Evolutionary conservation across 2,888 invertebrate species (phyloP).

Genomic region (Rhingia rostrata): DNA sequence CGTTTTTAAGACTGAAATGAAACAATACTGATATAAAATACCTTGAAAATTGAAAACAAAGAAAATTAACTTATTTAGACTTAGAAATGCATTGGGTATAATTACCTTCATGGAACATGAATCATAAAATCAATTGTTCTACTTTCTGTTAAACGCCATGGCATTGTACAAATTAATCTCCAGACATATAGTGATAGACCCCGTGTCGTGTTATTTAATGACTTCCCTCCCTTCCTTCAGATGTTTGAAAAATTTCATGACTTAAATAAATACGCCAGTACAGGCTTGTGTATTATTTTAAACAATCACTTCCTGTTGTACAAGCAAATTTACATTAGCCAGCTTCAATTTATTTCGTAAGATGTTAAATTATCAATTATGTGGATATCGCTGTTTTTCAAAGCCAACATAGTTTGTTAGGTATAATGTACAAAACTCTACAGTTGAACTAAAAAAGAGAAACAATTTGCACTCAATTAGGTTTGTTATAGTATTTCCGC

Average conservation of each 20-base stretch:
- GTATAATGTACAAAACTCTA: neutral
- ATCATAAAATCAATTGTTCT: too few species aligned
- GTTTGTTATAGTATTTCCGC: too few species aligned
- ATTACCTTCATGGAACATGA: too few species aligned
- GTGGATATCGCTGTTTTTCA: neutral
- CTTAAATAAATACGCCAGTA: slow-evolving; percentile 19
- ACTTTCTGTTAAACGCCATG: too few species aligned
- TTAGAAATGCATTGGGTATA: too few species aligned
- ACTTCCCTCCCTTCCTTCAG: slow-evolving; percentile 19
- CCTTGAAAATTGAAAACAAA: too few species aligned
- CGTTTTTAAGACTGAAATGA: too few species aligned
- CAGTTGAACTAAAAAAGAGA: neutral
- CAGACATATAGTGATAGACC: slow-evolving; percentile 13
- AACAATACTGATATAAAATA: too few species aligned
- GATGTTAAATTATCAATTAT: slow-evolving; percentile 24
- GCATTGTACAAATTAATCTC: slow-evolving; percentile 6
- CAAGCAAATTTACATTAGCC: slow-evolving; percentile 27
- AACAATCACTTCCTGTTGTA: slow-evolving; percentile 42
- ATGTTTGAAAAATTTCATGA: slow-evolving; percentile 40
- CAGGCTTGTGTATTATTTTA: slow-evolving; percentile 7
- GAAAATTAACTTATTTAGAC: too few species aligned
- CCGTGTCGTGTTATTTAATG: slow-evolving; percentile 22
- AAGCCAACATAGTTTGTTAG: neutral
- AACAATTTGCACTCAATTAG: too few species aligned
- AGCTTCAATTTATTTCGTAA: slow-evolving; percentile 16